Base-by-base conservation (phyloP, 2,113 vertebrate genomes). In the Anguilla rostrata region DNA sequence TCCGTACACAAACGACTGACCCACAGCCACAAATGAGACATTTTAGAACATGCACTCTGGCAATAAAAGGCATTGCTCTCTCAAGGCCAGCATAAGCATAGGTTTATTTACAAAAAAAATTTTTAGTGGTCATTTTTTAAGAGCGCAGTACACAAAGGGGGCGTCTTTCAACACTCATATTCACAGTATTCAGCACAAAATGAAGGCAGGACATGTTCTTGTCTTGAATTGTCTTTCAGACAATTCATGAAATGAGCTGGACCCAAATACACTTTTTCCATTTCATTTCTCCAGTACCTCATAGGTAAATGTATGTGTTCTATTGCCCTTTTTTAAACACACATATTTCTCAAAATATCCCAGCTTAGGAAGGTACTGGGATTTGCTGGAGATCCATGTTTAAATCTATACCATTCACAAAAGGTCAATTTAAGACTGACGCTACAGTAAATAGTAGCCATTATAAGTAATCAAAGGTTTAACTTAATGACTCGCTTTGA, bases 61-160 rank as follows among this genome's bases (percentile, higher is more conserved):
- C 12, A 83, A 71, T 7, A 78, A 81, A 56, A 63, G 9, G 40
- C 26, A 39, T n/a, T 6, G 22, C 16, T 41, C 7, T 71, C 29
- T 1, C 80, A 29, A n/a, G 14, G 49, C 3, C 8, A n/a, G n/a
- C 39, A 84, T n/a, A 26, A 87, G 88, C 57, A 75, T 22, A 41
- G 20, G 75, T 90, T 90, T 91, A 91, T 91, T 91, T 90, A 89
- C 86, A 89, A 87, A 84, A 89, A 87, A 80, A 81, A 83, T 29
- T 41, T 86, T 87, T 86, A 90, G 89, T 90, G 88, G 91, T 91
- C 81, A 90, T 84, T 83, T 46, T 39, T 26, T 49, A 87, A 46
- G 87, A 63, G 34, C 86, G 81, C 78, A 83, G 75, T 85, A 16
- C n/a, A 84, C 1, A 81, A 84, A 39, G 22, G 56, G 82, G 18